A percentile compares a stretch with the other conserved stretches of the same genome.
These are phyloP conservation scores for Procavia capensis DNA, from an alignment of 2,113 vertebrate genomes.

Conservation along the genomic window DNA sequence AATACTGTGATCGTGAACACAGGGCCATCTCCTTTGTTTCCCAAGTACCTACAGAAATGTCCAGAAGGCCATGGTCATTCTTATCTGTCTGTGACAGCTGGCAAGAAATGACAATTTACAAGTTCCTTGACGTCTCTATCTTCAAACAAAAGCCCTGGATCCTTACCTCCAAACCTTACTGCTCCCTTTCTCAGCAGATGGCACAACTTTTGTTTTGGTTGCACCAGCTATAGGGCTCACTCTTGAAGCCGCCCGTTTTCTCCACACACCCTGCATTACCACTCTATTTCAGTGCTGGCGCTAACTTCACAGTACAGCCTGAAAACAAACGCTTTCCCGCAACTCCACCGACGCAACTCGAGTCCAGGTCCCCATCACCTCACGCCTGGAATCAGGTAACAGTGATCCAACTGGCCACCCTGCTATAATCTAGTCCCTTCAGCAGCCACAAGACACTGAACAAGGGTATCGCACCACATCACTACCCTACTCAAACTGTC, in stretches of 20 bases:
- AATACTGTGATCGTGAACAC: neutral
- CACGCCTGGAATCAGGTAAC: fast-evolving
- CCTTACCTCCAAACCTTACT: neutral
- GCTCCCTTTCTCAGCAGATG: neutral
- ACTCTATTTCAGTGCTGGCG: neutral
- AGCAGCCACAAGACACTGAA: neutral
- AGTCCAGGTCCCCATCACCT: neutral
- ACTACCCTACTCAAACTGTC: too few relatives aligned
- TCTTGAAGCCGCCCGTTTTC: too few relatives aligned
- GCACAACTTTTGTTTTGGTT: fast-evolving
- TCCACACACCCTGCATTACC: fast-evolving
- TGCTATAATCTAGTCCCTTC: too few relatives aligned
- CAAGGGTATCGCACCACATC: neutral
- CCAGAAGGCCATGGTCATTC: neutral
- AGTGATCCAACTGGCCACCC: fast-evolving
- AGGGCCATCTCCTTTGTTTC: fast-evolving
- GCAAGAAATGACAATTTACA: neutral
- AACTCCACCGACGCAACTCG: neutral
- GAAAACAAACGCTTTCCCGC: neutral
- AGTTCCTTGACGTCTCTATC: neutral
- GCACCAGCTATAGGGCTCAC: neutral
- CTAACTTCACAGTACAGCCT: neutral
- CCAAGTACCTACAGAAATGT: neutral
- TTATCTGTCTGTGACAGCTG: fast-evolving
- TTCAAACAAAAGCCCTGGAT: neutral